Evolutionary conservation across 2,113 vertebrate species (phyloP).

Genomic region (Canis aureus): DNA sequence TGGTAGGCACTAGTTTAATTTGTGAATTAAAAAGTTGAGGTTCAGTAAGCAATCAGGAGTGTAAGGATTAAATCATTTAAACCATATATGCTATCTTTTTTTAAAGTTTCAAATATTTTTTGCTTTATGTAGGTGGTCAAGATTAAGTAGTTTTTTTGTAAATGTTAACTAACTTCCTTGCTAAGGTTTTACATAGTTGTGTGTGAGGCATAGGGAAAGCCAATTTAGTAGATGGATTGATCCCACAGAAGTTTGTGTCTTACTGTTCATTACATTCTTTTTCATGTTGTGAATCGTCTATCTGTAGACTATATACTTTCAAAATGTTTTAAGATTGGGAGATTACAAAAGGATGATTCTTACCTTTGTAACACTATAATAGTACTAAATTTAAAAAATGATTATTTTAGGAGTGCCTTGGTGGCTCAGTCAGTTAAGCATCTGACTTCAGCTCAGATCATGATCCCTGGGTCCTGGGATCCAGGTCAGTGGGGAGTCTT

Average conservation of each 20-base stretch:
- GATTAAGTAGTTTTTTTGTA: slow-evolving; percentile 21
- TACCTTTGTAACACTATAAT: background rate
- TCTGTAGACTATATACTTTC: slow-evolving; percentile 6
- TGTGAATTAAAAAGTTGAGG: slow-evolving; percentile 24
- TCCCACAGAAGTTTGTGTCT: slow-evolving; percentile 4
- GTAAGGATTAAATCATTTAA: slow-evolving; percentile 36
- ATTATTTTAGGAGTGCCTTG: background rate
- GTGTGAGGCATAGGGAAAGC: background rate
- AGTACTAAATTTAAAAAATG: background rate
- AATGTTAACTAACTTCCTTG: slow-evolving; percentile 23
- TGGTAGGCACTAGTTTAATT: slow-evolving; percentile 7
- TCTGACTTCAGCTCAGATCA: too few relatives aligned
- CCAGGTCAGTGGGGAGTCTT: too few relatives aligned
- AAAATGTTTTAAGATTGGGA: slow-evolving; percentile 40
- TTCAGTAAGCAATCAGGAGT: background rate
- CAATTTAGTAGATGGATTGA: slow-evolving; percentile 16
- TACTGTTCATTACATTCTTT: background rate
- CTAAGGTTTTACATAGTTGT: slow-evolving; percentile 10
- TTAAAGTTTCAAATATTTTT: slow-evolving; percentile 28
- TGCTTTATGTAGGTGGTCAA: slow-evolving; percentile 7
- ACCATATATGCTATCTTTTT: slow-evolving; percentile 24
- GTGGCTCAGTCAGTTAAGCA: too few relatives aligned
- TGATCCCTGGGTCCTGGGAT: too few relatives aligned
- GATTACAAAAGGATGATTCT: slow-evolving; percentile 29
- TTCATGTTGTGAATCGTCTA: slow-evolving; percentile 55